These are phyloP conservation scores for Solea senegalensis DNA, from an alignment of 2,113 vertebrate genomes.

Conservation along the genomic window DNA sequence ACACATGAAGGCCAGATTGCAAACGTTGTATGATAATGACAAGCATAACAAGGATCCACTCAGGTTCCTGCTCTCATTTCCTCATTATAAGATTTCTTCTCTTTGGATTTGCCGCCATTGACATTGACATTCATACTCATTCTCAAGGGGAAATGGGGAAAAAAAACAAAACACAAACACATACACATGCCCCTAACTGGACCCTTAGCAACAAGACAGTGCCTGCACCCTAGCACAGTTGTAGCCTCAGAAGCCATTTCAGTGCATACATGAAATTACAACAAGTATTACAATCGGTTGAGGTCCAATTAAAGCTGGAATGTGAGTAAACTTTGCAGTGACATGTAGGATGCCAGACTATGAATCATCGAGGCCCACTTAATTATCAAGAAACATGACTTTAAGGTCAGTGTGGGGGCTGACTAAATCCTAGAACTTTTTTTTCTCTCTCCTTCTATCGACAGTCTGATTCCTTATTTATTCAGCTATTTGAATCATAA, in stretches of 20 bases:
- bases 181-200: too few species aligned
- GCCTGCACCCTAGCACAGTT: constrained; percentile 41
- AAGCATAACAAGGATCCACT: constrained; percentile 63
- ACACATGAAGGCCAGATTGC: constrained; percentile 59
- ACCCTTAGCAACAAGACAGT: constrained; percentile 57
- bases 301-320: constrained; percentile 73
- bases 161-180: neutral
- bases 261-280: constrained; percentile 39
- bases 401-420: constrained; percentile 46
- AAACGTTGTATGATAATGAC: constrained; percentile 70
- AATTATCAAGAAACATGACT: constrained; percentile 71
- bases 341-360: constrained; percentile 54
- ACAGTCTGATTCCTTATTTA: constrained; percentile 51
- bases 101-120: constrained; percentile 60
- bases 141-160: constrained; percentile 33
- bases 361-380: constrained; percentile 60
- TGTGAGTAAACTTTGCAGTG: constrained; percentile 61
- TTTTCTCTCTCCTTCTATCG: constrained; percentile 16
- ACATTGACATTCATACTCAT: constrained; percentile 69
- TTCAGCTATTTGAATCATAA: constrained; percentile 55
- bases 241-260: constrained; percentile 48
- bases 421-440: constrained; percentile 40
- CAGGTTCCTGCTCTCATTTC: constrained; percentile 64
- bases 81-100: constrained; percentile 66
- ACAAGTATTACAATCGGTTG: constrained; percentile 50